These are phyloP conservation scores for Anthopleura xanthogrammica DNA, from an alignment of 92 coral and sea anemone genomes.

Conservation along the genomic window DNA sequence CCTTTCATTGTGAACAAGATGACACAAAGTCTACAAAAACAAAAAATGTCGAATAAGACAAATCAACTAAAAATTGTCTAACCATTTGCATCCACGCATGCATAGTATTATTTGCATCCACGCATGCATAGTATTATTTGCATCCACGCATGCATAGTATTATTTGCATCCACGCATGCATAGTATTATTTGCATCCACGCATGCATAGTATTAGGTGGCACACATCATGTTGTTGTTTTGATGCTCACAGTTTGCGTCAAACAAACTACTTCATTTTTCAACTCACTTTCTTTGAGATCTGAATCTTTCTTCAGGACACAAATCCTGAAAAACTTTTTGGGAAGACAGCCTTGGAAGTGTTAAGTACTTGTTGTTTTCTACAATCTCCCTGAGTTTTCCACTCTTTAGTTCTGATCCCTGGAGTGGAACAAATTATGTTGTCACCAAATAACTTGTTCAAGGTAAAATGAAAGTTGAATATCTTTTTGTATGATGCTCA, in stretches of 20 bases:
- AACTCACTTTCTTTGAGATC: constrained; percentile 75
- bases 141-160: too few species aligned
- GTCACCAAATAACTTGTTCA: too few species aligned
- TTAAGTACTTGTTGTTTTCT: constrained; percentile 65
- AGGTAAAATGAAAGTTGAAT: not conserved
- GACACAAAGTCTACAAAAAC: constrained; percentile 74
- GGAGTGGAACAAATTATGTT: not conserved
- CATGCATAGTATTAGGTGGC: too few species aligned
- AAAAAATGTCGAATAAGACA: not conserved
- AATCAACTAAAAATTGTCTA: not conserved
- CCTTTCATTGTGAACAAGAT: constrained; percentile 67
- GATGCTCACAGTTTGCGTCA: too few species aligned
- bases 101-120: too few species aligned
- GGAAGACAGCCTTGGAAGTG: constrained; percentile 82
- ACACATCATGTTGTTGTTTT: too few species aligned
- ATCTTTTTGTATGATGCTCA: constrained; percentile 3
- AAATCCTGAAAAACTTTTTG: constrained; percentile 62
- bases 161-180: too few species aligned
- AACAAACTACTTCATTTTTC: not conserved
- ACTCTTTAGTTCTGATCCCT: constrained; percentile 80
- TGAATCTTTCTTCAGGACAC: constrained; percentile 89
- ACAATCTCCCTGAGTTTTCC: constrained; percentile 74
- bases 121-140: too few species aligned
- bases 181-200: too few species aligned
- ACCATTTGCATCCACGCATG: not conserved